Conservation (phyloP, 2,888 invertebrate genomes). For the Oxystoma pomonae region DNA sequence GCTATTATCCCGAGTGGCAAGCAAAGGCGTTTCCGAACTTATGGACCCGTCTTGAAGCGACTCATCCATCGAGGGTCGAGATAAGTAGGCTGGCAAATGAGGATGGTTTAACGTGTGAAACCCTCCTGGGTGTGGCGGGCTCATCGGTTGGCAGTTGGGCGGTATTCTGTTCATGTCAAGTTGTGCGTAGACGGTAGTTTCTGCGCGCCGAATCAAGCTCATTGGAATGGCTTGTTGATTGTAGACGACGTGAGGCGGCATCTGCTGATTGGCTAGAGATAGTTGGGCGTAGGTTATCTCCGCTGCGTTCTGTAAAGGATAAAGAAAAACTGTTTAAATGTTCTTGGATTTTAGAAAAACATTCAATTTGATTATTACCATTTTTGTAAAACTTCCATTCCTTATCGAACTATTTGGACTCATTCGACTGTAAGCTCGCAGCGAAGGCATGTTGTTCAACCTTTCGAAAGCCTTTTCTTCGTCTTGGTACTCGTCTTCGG, state of each 20-base stretch:
- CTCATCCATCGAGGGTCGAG: slow-evolving; percentile 40
- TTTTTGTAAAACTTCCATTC: slow-evolving; percentile 34
- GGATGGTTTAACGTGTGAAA: slow-evolving; percentile 45
- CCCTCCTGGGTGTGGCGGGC: slow-evolving; percentile 45
- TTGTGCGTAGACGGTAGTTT: slow-evolving; percentile 56
- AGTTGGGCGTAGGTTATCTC: slow-evolving; percentile 57
- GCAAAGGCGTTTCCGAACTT: slow-evolving; percentile 44
- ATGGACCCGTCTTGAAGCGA: slow-evolving; percentile 39
- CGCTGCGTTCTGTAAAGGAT: slow-evolving; percentile 43
- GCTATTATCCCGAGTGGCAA: slow-evolving; percentile 40
- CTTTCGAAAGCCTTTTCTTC: slow-evolving; percentile 54
- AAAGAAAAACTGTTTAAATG: not conserved
- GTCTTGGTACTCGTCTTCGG: slow-evolving; percentile 52
- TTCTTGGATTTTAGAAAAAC: not conserved
- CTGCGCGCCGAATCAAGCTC: slow-evolving; percentile 46
- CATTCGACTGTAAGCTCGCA: slow-evolving; percentile 45
- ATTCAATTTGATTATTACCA: not conserved
- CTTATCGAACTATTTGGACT: slow-evolving; percentile 42
- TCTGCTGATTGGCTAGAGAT: slow-evolving; percentile 47
- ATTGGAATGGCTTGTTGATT: slow-evolving; percentile 45
- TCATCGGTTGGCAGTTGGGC: slow-evolving; percentile 39
- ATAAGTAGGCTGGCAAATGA: slow-evolving; percentile 43
- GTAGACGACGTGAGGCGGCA: slow-evolving; percentile 46
- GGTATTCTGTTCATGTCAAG: slow-evolving; percentile 48
- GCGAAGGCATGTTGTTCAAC: slow-evolving; percentile 48